Evolutionary conservation across 1,140 invertebrate genomes (phyloP).

Genomic region (Cylas formicarius): DNA sequence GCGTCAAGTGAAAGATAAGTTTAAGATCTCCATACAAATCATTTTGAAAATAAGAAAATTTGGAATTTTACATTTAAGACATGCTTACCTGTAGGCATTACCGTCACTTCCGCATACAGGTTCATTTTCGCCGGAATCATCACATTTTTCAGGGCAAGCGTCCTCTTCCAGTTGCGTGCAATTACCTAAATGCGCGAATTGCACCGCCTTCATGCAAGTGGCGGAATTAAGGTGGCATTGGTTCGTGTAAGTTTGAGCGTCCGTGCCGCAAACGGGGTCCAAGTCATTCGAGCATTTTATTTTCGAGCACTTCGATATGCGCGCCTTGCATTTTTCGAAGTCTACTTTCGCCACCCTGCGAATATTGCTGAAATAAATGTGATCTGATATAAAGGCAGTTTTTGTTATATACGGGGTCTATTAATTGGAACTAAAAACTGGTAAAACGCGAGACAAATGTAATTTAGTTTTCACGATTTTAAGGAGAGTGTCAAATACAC

Average conservation of each 20-base stretch:
- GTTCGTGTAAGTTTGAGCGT: slow-evolving; percentile 74
- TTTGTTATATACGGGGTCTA: neutral
- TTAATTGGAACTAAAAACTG: slow-evolving; percentile 2
- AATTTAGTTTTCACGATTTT: too few relatives aligned
- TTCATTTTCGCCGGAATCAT: slow-evolving; percentile 59
- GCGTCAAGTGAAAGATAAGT: neutral
- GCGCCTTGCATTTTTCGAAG: slow-evolving; percentile 66
- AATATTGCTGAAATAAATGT: slow-evolving; percentile 31
- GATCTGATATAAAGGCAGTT: neutral
- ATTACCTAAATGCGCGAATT: slow-evolving; percentile 77
- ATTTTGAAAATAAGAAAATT: neutral
- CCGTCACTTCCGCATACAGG: slow-evolving; percentile 87
- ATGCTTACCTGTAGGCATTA: slow-evolving; percentile 74
- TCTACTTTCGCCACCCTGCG: slow-evolving; percentile 62
- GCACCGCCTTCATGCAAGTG: slow-evolving; percentile 73
- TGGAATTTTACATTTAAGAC: slow-evolving; percentile 2
- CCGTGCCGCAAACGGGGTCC: slow-evolving; percentile 77
- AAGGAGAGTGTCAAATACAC: too few relatives aligned
- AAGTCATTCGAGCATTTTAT: slow-evolving; percentile 55
- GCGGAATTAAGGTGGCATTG: slow-evolving; percentile 74
- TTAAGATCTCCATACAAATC: neutral
- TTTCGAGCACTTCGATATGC: slow-evolving; percentile 64
- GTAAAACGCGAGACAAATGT: neutral
- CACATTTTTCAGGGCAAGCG: slow-evolving; percentile 65
- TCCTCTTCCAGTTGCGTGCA: slow-evolving; percentile 70